A percentile compares a stretch with the other conserved stretches of the same genome.
Evolutionary conservation across 2,888 invertebrate genomes (phyloP).

Genomic region (Agelastica alni): DNA sequence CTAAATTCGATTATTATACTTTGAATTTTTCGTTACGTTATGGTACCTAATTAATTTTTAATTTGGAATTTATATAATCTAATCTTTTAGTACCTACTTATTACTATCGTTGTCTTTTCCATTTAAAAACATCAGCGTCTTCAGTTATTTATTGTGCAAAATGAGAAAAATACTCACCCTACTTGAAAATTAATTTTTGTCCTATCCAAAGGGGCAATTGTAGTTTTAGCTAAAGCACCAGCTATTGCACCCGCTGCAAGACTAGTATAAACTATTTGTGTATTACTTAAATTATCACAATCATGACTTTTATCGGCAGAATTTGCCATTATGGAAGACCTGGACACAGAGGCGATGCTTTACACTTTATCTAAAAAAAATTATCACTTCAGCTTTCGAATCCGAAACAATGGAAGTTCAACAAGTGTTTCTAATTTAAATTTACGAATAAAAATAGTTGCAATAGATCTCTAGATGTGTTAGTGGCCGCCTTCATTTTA

Average conservation of each 20-base stretch:
- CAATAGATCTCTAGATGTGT: conserved; percentile 15
- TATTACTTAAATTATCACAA: conserved; percentile 54
- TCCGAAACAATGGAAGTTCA: no score
- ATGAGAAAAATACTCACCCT: conserved; percentile 57
- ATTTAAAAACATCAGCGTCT: neutral
- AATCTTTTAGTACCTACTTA: no score
- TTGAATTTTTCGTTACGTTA: no score
- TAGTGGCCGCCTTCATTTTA: neutral
- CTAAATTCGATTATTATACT: no score
- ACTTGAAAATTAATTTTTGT: conserved; percentile 99
- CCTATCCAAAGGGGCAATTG: conserved; percentile 95
- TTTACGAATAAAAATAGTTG: neutral
- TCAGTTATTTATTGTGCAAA: neutral
- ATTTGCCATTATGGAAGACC: conserved; percentile 43
- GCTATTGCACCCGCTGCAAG: conserved; percentile 90
- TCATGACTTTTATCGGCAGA: conserved; percentile 35
- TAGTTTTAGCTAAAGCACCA: conserved; percentile 93
- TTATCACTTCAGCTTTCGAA: no score
- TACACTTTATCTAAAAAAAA: conserved; percentile 12
- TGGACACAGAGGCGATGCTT: conserved; percentile 37
- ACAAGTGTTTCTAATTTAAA: neutral
- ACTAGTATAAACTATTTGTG: conserved; percentile 75
- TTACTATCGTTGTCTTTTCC: no score
- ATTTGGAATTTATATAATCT: no score
- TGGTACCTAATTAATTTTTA: no score